phyloP scores from a whole-genome alignment of 2,888 invertebrate species.

The Embidobia sp. region DNA sequence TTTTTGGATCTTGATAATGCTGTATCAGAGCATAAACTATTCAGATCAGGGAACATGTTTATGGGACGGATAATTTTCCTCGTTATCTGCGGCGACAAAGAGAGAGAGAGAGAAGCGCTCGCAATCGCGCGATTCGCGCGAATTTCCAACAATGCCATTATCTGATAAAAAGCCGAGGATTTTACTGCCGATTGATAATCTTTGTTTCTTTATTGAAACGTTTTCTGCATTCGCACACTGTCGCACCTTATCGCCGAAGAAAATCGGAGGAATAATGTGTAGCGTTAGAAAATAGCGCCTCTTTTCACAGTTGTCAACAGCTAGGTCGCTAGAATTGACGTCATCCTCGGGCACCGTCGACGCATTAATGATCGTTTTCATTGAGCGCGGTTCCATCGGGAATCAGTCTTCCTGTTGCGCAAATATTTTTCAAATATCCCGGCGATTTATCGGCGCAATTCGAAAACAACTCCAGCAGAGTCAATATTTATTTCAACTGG shows the following conservation, averaged over 20 bases:
- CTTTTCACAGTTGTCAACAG: constrained; percentile 64
- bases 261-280: constrained; percentile 51
- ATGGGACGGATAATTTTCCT: constrained; percentile 7
- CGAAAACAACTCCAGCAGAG: neutral
- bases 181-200: constrained; percentile 40
- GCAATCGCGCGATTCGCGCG: constrained; percentile 12
- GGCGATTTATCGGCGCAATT: constrained; percentile 18
- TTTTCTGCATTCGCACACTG: constrained; percentile 17
- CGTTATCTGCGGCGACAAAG: constrained; percentile 12
- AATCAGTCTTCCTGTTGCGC: constrained; percentile 1
- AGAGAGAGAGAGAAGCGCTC: constrained; percentile 6
- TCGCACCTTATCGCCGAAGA: constrained; percentile 47
- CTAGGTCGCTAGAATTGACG: constrained; percentile 66
- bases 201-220: constrained; percentile 40
- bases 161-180: constrained; percentile 40
- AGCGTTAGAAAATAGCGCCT: constrained; percentile 58
- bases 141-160: constrained; percentile 48
- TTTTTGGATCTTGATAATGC: neutral
- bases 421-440: constrained; percentile 26
- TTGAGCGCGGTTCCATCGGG: constrained; percentile 58
- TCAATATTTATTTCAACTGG: constrained; percentile 10
- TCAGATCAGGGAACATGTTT: constrained; percentile 10
- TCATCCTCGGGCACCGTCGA: constrained; percentile 65
- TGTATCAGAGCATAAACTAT: neutral
- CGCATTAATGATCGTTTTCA: constrained; percentile 67